A percentile compares a stretch with the other conserved stretches of the same genome.
These are phyloP conservation scores for Dicyrtoma fusca DNA, from an alignment of 2,888 invertebrate genomes.

Conservation along the genomic window DNA sequence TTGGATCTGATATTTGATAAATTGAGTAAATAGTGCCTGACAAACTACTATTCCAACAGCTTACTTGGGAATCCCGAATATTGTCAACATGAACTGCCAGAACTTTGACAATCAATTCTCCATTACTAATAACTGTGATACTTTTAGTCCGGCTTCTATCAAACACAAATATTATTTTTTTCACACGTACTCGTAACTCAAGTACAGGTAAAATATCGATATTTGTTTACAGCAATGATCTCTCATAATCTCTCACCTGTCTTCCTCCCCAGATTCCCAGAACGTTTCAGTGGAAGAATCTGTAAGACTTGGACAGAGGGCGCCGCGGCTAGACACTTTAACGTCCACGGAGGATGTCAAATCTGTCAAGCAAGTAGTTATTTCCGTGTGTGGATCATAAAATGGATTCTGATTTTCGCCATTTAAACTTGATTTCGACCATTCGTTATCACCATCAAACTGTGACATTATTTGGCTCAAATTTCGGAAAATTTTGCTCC, in stretches of 20 bases:
- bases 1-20: too few relatives aligned
- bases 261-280: slow-evolving; percentile 99
- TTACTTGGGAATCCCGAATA: slow-evolving; percentile 71
- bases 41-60: neutral
- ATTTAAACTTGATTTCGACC: slow-evolving; percentile 46
- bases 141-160: slow-evolving; percentile 82
- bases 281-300: slow-evolving; percentile 97
- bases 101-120: slow-evolving; percentile 70
- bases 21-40: too few relatives aligned
- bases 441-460: slow-evolving; percentile 77
- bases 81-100: slow-evolving; percentile 93
- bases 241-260: slow-evolving; percentile 61
- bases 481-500: slow-evolving; percentile 91
- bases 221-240: too few relatives aligned
- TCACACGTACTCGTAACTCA: too few relatives aligned
- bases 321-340: slow-evolving; percentile 88
- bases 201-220: too few relatives aligned
- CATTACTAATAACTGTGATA: slow-evolving; percentile 71
- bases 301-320: slow-evolving; percentile 88
- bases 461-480: slow-evolving; percentile 93
- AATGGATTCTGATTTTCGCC: slow-evolving; percentile 11
- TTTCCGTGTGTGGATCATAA: slow-evolving; percentile 28
- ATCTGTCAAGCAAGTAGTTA: slow-evolving; percentile 62
- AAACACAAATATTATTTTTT: neutral
- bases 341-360: slow-evolving; percentile 76